A percentile compares a stretch with the other conserved stretches of the same genome.
Evolutionary conservation across 2,888 invertebrate species (phyloP).

Genomic region (Plagodis pulveraria): DNA sequence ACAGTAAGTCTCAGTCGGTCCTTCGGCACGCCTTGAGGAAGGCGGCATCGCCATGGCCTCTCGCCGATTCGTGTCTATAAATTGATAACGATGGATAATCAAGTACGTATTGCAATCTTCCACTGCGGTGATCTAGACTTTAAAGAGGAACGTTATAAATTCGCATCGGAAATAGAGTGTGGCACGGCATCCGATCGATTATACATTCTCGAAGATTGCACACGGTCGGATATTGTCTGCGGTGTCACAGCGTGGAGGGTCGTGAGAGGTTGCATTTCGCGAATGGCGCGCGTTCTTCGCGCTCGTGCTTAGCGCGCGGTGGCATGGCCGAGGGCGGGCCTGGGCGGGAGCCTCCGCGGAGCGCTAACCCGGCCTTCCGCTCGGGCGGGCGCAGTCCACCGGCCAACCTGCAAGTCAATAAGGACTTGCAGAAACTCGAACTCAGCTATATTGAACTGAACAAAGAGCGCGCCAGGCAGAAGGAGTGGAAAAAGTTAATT

Average conservation of each 20-base stretch:
- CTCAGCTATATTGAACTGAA: slow-evolving; percentile 81
- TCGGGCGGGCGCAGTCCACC: slow-evolving; percentile 65
- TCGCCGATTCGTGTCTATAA: slow-evolving; percentile 52
- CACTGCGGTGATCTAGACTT: slow-evolving; percentile 52
- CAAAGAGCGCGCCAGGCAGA: slow-evolving; percentile 79
- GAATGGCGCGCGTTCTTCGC: slow-evolving; percentile 64
- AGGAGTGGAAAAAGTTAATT: slow-evolving; percentile 85
- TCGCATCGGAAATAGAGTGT: slow-evolving; percentile 62
- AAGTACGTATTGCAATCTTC: slow-evolving; percentile 72
- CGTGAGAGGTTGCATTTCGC: slow-evolving; percentile 71
- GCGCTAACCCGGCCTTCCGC: slow-evolving; percentile 57
- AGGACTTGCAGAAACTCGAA: slow-evolving; percentile 77
- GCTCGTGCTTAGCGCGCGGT: slow-evolving; percentile 53
- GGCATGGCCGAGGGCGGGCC: slow-evolving; percentile 59
- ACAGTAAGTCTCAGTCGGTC: slow-evolving; percentile 80
- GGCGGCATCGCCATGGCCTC: slow-evolving; percentile 71
- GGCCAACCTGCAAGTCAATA: slow-evolving; percentile 55
- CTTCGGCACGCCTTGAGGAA: slow-evolving; percentile 74
- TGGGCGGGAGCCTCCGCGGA: slow-evolving; percentile 60
- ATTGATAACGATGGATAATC: slow-evolving; percentile 71
- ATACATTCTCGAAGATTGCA: slow-evolving; percentile 66
- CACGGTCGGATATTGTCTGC: slow-evolving; percentile 70
- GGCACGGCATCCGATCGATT: slow-evolving; percentile 73
- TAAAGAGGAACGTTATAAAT: slow-evolving; percentile 54
- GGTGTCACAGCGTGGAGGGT: slow-evolving; percentile 69